Base-by-base conservation (phyloP, 2,113 vertebrate species). In the Archocentrus centrarchus region DNA sequence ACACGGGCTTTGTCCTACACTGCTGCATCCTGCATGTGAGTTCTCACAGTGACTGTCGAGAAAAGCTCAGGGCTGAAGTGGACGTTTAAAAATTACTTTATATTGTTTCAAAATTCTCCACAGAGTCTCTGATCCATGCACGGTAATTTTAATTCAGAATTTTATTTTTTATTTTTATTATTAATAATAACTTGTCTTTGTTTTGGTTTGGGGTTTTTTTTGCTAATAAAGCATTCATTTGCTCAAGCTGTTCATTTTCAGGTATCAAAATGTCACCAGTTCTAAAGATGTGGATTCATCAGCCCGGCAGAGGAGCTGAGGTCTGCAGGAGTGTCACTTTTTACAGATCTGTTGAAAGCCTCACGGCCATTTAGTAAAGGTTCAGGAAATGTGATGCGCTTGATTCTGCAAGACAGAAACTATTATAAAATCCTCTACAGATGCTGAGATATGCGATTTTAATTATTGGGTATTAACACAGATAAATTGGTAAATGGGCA, bases 61-160 rank as follows among this genome's bases (percentile, higher is more conserved):
- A 44, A 44, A 24, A 5, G 15, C 64, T 70, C 41, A 7, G 64
- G 24, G 41, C 64, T 50, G 41, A 20, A 70, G 30, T 70, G 66
- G 44, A 70, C 0, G 17, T 70, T 44, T 73, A 32, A 32, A 30
- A 53, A 32, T 32, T 27, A 30, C 66, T 14, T 73, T 53, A 73
- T 53, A 20, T 32, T 32, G 4, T 47, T 47, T 47, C 44, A 47
- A 5, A 47, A 32, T 0, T 32, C 24, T 73, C 66, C 30, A 0
- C 66, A 30, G 66, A 7, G 10, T 32, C 66, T 32, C 10, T 53
- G 47, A 53, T 53, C 27, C 66, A 53, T 20, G 17, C 44, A 53
- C 24, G 32, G 27, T 73, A 39, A 22, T 64, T 64, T 35, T 7
- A 35, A 35, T 35, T 35, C 32, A 35, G 32, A 35, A 7, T 6